Conservation (phyloP, 2,797 vertebrate species). For the Botia kubotai region DNA sequence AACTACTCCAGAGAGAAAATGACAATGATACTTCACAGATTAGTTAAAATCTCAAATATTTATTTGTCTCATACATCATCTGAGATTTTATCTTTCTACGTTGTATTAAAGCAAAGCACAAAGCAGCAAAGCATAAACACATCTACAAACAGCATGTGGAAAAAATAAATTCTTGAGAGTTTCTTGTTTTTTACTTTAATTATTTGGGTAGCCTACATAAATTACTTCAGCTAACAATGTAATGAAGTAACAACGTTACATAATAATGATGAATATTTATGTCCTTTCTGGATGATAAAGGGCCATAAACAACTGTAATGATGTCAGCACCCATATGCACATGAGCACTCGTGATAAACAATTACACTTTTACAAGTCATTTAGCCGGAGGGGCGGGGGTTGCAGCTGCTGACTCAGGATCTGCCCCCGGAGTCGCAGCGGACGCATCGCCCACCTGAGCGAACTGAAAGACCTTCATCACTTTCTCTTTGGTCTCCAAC, state of each 20-base stretch:
- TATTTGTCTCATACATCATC: constrained; percentile 70
- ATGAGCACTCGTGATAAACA: constrained; percentile 12
- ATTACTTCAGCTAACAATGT: constrained; percentile 1
- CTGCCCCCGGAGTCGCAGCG: constrained; percentile 50
- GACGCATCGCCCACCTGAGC: constrained; percentile 63
- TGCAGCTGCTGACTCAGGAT: constrained; percentile 31
- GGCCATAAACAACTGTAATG: constrained; percentile 13
- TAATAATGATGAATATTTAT: constrained; percentile 14
- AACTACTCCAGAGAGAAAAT: constrained; percentile 63
- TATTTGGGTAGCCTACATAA: constrained; percentile 5
- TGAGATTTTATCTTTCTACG: constrained; percentile 53
- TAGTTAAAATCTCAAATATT: constrained; percentile 79
- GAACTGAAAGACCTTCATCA: constrained; percentile 67
- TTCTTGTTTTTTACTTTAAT: constrained; percentile 9
- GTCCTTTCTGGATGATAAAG: constrained; percentile 26
- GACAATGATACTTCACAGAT: constrained; percentile 68
- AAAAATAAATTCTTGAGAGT: neutral
- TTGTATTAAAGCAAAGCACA: constrained; percentile 65
- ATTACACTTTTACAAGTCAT: constrained; percentile 47
- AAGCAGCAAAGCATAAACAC: constrained; percentile 55
- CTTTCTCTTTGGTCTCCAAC: constrained; percentile 65
- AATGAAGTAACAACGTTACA: neutral
- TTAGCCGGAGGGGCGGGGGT: constrained; percentile 64
- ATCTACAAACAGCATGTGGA: constrained; percentile 65
- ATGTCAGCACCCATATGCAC: constrained; percentile 12